phyloP scores from a whole-genome alignment of 2,888 invertebrate genomes.

The Drosophila histrio region DNA sequence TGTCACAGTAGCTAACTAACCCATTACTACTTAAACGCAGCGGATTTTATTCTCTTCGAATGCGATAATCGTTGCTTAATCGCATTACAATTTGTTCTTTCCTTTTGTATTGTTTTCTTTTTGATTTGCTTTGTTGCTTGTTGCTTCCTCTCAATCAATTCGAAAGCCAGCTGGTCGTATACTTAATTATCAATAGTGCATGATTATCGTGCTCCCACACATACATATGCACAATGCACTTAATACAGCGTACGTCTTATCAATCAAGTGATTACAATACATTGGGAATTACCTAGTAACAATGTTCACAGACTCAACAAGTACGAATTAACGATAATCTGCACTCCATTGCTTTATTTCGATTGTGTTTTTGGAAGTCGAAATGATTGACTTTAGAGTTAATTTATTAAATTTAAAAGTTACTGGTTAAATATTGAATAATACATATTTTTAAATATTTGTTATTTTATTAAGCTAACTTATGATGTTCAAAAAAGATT shows the following conservation, averaged over 20 bases:
- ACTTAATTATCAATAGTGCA: constrained; percentile 17
- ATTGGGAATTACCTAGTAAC: constrained; percentile 9
- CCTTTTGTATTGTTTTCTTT: not conserved
- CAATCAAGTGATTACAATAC: constrained; percentile 2
- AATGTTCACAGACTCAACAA: not conserved
- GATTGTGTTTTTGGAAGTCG: not conserved
- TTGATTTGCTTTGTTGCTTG: constrained; percentile 6
- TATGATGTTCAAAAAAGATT: too few species aligned
- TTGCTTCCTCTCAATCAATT: constrained; percentile 1
- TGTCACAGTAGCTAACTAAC: constrained; percentile 19
- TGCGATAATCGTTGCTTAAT: constrained; percentile 28
- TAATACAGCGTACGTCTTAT: constrained; percentile 5
- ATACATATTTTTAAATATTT: too few species aligned
- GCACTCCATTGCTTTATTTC: not conserved
- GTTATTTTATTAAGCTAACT: too few species aligned
- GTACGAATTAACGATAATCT: not conserved
- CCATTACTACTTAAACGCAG: constrained; percentile 4
- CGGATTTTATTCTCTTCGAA: constrained; percentile 26
- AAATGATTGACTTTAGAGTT: not conserved
- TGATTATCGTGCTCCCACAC: not conserved
- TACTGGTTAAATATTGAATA: not conserved
- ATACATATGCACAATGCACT: constrained; percentile 23
- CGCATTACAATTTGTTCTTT: constrained; percentile 1
- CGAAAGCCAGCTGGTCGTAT: constrained; percentile 2
- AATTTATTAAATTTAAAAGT: not conserved